phyloP scores from a whole-genome alignment of 2,113 vertebrate species.

The Malurus alboscapulatus region DNA sequence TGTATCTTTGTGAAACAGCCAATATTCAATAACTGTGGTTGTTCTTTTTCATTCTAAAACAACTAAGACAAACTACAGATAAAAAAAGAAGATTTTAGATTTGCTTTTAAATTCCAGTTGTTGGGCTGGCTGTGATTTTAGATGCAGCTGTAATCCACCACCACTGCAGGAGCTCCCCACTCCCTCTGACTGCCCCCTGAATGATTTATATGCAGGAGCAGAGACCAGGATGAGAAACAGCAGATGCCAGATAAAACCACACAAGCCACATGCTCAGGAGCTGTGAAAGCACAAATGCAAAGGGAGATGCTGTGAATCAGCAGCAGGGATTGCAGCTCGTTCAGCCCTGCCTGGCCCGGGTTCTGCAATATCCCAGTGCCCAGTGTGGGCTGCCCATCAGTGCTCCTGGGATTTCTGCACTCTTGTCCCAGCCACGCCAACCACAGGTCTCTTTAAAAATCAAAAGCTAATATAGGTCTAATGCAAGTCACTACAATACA shows the following conservation, averaged over 20 bases:
- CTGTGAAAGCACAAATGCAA: neutral
- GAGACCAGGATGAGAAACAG: neutral
- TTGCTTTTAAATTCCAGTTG: slow-evolving; percentile 11
- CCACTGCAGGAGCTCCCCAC: neutral
- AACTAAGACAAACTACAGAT: neutral
- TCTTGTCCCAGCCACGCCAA: neutral
- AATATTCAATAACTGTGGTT: neutral
- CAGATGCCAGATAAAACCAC: neutral
- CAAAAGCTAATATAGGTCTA: neutral
- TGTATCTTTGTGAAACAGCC: neutral
- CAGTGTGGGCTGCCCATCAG: neutral
- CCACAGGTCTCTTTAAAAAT: neutral
- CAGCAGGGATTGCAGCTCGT: neutral
- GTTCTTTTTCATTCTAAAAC: slow-evolving; percentile 6
- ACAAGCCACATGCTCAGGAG: neutral
- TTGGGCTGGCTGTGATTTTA: neutral
- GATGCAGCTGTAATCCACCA: neutral
- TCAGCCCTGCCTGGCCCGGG: neutral
- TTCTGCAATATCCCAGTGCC: neutral
- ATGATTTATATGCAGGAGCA: slow-evolving; percentile 3
- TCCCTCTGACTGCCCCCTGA: neutral
- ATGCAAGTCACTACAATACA: neutral
- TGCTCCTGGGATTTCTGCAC: neutral
- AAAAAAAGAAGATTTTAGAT: slow-evolving; percentile 24
- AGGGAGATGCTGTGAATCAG: neutral